Evolutionary conservation across 2,113 vertebrate genomes (phyloP).

Genomic region (Bubalus kerabau): DNA sequence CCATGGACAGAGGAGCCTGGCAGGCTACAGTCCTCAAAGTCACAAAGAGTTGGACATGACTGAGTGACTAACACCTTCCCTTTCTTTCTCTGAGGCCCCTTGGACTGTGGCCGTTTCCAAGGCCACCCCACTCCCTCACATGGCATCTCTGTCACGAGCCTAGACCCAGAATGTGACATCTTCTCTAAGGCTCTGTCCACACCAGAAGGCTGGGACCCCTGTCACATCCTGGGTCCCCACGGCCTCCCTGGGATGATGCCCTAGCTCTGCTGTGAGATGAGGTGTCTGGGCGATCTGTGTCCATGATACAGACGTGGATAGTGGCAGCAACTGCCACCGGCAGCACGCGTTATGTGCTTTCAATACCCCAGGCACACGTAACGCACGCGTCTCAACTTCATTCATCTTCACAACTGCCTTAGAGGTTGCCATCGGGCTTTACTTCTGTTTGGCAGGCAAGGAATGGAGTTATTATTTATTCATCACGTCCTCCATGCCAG

Average conservation of each 20-base stretch:
- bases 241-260: background rate
- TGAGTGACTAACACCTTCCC: background rate
- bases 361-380: accelerated
- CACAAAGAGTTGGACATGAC: background rate
- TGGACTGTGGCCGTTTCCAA: background rate
- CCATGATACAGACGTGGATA: accelerated
- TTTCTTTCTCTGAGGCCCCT: background rate
- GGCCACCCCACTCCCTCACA: accelerated
- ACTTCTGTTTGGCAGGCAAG: background rate
- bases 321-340: accelerated
- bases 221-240: background rate
- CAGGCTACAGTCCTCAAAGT: background rate
- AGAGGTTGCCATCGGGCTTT: background rate
- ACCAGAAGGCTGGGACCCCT: background rate
- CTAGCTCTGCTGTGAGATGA: background rate
- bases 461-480: accelerated
- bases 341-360: accelerated
- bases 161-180: background rate
- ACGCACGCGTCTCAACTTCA: accelerated
- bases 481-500: too few relatives aligned
- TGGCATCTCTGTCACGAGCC: accelerated
- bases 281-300: accelerated
- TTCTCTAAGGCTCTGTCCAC: background rate
- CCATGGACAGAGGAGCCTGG: background rate
- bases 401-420: background rate